Evolutionary conservation across 2,888 invertebrate genomes (phyloP).

Genomic region (Biston stratarius): DNA sequence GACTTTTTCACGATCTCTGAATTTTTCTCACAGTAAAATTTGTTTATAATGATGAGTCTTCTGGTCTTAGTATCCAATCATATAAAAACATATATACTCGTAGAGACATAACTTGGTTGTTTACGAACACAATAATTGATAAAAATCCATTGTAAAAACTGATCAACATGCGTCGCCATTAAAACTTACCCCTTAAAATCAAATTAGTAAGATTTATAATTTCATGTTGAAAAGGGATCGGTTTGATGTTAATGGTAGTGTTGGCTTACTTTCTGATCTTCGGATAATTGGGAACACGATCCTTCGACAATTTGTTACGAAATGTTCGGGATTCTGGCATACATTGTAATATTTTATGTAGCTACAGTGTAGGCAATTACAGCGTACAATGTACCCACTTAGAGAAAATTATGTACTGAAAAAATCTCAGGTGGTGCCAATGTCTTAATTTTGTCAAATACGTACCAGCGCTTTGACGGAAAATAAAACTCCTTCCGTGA

Average conservation of each 20-base stretch:
- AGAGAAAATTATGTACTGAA: too few species aligned
- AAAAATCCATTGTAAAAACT: background rate
- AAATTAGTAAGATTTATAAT: constrained; percentile 34
- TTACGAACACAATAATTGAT: too few species aligned
- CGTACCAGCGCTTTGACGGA: too few species aligned
- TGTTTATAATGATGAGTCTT: too few species aligned
- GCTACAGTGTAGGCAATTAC: background rate
- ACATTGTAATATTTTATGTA: constrained; percentile 1
- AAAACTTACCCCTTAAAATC: constrained; percentile 23
- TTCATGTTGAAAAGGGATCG: constrained; percentile 30
- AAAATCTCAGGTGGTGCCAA: too few species aligned
- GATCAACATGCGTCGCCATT: constrained; percentile 1
- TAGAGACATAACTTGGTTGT: too few species aligned
- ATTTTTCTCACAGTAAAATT: background rate
- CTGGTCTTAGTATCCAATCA: too few species aligned
- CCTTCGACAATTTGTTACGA: constrained; percentile 30
- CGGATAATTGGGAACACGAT: constrained; percentile 46
- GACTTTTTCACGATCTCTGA: too few species aligned
- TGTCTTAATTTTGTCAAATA: too few species aligned
- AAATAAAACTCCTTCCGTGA: too few species aligned
- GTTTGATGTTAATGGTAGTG: constrained; percentile 32
- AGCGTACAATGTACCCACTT: too few species aligned
- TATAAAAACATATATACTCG: too few species aligned
- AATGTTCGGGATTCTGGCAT: constrained; percentile 11
- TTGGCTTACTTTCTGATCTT: constrained; percentile 37